These are phyloP conservation scores for Holothuria glaberrima DNA, from an alignment of 35 echinoderm and acorn worm genomes.

Conservation along the genomic window DNA sequence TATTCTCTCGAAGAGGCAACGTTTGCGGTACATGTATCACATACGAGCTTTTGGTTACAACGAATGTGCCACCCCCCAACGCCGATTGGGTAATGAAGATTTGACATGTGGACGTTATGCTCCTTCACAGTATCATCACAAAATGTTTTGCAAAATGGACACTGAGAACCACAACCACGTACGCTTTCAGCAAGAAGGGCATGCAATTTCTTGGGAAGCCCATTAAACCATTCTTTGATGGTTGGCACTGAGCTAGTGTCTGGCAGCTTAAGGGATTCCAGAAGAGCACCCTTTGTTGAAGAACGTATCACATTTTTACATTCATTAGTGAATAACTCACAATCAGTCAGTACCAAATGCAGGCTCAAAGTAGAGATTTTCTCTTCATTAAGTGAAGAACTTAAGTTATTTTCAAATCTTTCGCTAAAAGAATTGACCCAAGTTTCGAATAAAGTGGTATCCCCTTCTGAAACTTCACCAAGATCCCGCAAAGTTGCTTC, in stretches of 20 bases:
- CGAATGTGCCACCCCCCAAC: neutral
- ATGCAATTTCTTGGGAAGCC: neutral
- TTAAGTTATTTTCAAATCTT: neutral
- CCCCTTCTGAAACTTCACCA: neutral
- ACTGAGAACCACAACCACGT: conserved; percentile 33
- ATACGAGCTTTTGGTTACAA: neutral
- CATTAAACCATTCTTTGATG: neutral
- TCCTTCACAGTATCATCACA: conserved; percentile 39
- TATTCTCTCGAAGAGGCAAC: neutral
- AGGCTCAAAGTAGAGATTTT: neutral
- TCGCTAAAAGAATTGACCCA: neutral
- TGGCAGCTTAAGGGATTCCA: neutral
- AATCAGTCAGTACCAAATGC: conserved; percentile 9
- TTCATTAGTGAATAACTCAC: neutral
- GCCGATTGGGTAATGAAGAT: conserved; percentile 14
- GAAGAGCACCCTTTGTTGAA: neutral
- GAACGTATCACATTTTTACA: neutral
- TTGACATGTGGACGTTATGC: conserved; percentile 29
- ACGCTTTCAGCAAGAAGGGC: neutral
- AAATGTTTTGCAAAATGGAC: conserved; percentile 63
- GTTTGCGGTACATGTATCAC: conserved; percentile 18
- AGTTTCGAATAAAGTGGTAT: neutral
- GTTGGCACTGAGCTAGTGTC: neutral
- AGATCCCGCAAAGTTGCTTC: conserved; percentile 3
- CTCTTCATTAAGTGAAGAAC: conserved; percentile 24